A percentile compares a stretch with the other conserved stretches of the same genome.
Conservation (phyloP, 2,888 invertebrate species). For the Ormyrus thymus region DNA sequence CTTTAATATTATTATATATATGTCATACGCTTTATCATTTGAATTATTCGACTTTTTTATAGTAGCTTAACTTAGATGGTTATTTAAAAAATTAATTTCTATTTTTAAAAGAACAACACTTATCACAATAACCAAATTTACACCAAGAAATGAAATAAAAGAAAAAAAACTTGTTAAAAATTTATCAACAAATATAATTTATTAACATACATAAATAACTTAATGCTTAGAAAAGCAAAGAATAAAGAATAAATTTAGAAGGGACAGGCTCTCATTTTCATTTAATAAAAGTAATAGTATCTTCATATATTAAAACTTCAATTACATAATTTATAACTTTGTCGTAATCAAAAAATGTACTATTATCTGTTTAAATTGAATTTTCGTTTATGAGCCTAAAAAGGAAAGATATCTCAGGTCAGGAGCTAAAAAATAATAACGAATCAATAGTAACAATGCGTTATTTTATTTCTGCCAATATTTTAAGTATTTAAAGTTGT, state of each 20-base stretch:
- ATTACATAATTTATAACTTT: too few relatives aligned
- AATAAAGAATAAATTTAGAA: background rate
- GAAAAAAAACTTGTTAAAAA: background rate
- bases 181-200: background rate
- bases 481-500: too few relatives aligned
- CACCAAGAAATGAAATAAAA: background rate
- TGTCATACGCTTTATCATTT: slow-evolving; percentile 21
- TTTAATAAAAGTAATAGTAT: background rate
- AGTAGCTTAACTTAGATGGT: slow-evolving; percentile 14
- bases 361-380: too few relatives aligned
- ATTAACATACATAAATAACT: slow-evolving; percentile 9
- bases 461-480: too few relatives aligned
- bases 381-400: too few relatives aligned
- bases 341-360: too few relatives aligned
- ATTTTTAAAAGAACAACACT: slow-evolving; percentile 25
- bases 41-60: slow-evolving; percentile 3
- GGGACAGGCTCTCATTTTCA: too few relatives aligned
- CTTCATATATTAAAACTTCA: background rate
- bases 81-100: slow-evolving; percentile 24
- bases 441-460: too few relatives aligned
- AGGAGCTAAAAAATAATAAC: too few relatives aligned
- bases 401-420: too few relatives aligned
- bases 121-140: slow-evolving; percentile 25
- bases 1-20: slow-evolving; percentile 14
- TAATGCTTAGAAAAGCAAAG: slow-evolving; percentile 17